These are phyloP conservation scores for Elegia similella DNA, from an alignment of 2,888 invertebrate species.

Conservation along the genomic window DNA sequence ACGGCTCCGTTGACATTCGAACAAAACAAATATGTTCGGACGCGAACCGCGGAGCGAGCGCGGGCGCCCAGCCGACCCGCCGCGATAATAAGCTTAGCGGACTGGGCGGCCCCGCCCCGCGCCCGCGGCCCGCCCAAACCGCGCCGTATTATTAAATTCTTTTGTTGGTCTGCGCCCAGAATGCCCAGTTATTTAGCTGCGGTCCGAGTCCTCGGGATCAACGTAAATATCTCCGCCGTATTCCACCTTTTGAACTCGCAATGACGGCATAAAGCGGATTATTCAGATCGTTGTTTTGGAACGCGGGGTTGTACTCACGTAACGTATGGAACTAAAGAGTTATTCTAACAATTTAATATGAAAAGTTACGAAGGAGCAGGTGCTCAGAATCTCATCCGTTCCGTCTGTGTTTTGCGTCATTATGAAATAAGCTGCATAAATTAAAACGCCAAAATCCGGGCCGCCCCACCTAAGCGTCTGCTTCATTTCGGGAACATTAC, in stretches of 20 bases:
- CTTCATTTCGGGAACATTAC: constrained; percentile 70
- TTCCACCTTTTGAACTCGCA: constrained; percentile 61
- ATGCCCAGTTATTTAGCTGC: constrained; percentile 68
- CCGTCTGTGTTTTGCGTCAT: constrained; percentile 42
- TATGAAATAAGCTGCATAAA: constrained; percentile 63
- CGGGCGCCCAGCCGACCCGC: constrained; percentile 31
- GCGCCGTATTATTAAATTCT: constrained; percentile 75
- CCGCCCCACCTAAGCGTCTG: constrained; percentile 57
- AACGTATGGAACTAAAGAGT: constrained; percentile 32
- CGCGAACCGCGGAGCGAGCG: constrained; percentile 33
- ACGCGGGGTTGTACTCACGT: constrained; percentile 24
- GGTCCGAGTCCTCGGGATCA: constrained; percentile 61
- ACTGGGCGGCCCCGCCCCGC: constrained; percentile 47
- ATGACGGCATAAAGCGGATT: constrained; percentile 55
- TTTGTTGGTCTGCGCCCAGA: constrained; percentile 61
- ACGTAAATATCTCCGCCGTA: constrained; percentile 56
- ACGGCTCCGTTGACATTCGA: constrained; percentile 63
- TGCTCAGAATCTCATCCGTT: constrained; percentile 47
- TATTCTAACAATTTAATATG: constrained; percentile 47
- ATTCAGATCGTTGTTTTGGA: constrained; percentile 47
- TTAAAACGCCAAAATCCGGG: constrained; percentile 60
- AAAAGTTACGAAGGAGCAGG: constrained; percentile 55
- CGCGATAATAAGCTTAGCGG: constrained; percentile 75
- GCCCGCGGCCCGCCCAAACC: constrained; percentile 51
- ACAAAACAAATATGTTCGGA: constrained; percentile 73